Conservation (phyloP, 1,140 invertebrate species). For the fruit fly (Drosophila melanogaster) region Release_6_plus_ISO1_MT NT_033777.3:7525001-7525500, state of each 20-base stretch:
- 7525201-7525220: constrained; percentile 49
- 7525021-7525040: constrained; percentile 66
- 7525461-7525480: constrained; percentile 62
- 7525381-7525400: constrained; percentile 80
- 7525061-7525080: constrained; percentile 81
- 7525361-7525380: constrained; percentile 73
- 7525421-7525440: constrained; percentile 63
- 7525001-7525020: constrained; percentile 79
- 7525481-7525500: constrained; percentile 51
- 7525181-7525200: constrained; percentile 48
- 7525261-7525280: constrained; percentile 6
- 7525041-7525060: constrained; percentile 79
- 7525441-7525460: constrained; percentile 33
- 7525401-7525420: constrained; percentile 79
- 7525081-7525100: constrained; percentile 17
- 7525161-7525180: constrained; percentile 49
- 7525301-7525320: constrained; percentile 42
- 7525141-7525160: too few species aligned
- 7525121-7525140: too few species aligned
- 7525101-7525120: too few species aligned
- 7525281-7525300: constrained; percentile 61
- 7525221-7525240: constrained; percentile 47
- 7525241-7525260: constrained; percentile 12
- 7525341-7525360: constrained; percentile 42
- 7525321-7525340: constrained; percentile 45